A percentile compares a stretch with the other conserved stretches of the same genome.
Conservation (phyloP, 2,113 vertebrate species). For the Octodon degus region DNA sequence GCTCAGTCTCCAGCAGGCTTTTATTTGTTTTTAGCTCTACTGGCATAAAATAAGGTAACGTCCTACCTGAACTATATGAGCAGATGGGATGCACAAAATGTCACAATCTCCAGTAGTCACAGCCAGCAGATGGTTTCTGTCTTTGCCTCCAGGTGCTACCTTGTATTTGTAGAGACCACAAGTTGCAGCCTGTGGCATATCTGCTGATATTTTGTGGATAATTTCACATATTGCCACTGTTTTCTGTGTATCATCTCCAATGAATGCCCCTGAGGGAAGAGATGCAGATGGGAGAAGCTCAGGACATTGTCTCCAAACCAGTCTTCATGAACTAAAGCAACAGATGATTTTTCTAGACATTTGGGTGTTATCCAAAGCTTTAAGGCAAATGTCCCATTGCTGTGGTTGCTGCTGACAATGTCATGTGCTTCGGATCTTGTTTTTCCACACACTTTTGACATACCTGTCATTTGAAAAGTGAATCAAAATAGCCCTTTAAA, state of each 20-base stretch:
- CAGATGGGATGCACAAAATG: conserved; percentile 8
- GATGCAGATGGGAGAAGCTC: not conserved
- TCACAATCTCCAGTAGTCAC: not conserved
- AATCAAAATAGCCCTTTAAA: not conserved
- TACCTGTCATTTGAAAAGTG: not conserved
- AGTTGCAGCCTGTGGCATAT: not conserved
- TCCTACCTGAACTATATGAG: not conserved
- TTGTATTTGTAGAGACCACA: not conserved
- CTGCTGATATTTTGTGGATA: not conserved
- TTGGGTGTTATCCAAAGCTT: not conserved
- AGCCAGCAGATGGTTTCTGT: not conserved
- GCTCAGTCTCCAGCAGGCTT: not conserved
- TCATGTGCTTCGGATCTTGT: not conserved
- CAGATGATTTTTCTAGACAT: not conserved
- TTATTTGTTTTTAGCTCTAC: conserved; percentile 30
- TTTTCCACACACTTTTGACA: conserved; percentile 12
- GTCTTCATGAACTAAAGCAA: not conserved
- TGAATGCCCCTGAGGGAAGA: not conserved
- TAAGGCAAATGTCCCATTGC: not conserved
- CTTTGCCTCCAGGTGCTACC: not conserved
- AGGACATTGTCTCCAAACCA: not conserved
- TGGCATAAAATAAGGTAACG: not conserved
- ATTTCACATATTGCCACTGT: not conserved
- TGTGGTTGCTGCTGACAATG: not conserved
- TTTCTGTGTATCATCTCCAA: not conserved